Percentiles rank a stretch among this genome's conserved stretches.
phyloP scores from a whole-genome alignment of 2,888 invertebrate species.

The Tyria jacobaeae region DNA sequence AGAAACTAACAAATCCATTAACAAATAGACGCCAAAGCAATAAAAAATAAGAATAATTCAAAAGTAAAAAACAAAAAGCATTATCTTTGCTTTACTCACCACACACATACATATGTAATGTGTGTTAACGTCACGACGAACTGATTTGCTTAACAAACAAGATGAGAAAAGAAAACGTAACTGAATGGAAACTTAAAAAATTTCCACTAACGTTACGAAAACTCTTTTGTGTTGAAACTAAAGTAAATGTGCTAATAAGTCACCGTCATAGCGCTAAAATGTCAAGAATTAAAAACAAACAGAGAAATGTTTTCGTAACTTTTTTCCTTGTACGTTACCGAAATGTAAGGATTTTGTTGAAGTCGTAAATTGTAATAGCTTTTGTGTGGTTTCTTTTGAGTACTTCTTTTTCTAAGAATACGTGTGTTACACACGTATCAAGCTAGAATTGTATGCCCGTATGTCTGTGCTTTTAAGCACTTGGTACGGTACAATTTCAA shows the following conservation, averaged over 20 bases:
- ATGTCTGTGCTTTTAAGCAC: background rate
- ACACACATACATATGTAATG: background rate
- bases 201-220: constrained; percentile 8
- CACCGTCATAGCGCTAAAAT: background rate
- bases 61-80: too few species aligned
- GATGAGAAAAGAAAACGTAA: background rate
- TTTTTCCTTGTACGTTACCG: constrained; percentile 40
- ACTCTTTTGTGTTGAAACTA: background rate
- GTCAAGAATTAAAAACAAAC: constrained; percentile 24
- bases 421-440: background rate
- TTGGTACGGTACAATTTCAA: too few species aligned
- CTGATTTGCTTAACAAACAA: too few species aligned
- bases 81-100: background rate
- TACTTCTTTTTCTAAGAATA: constrained; percentile 17
- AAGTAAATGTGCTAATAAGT: constrained; percentile 4
- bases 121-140: background rate
- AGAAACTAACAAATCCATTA: too few species aligned
- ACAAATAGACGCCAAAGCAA: too few species aligned
- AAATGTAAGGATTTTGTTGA: constrained; percentile 23
- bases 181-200: background rate
- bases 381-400: constrained; percentile 19
- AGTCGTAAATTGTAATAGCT: constrained; percentile 39
- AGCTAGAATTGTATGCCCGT: background rate
- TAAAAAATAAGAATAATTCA: too few species aligned
- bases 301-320: constrained; percentile 13